These are phyloP conservation scores for Pachyuromys duprasi DNA, from an alignment of 2,797 vertebrate species.

Conservation along the genomic window DNA sequence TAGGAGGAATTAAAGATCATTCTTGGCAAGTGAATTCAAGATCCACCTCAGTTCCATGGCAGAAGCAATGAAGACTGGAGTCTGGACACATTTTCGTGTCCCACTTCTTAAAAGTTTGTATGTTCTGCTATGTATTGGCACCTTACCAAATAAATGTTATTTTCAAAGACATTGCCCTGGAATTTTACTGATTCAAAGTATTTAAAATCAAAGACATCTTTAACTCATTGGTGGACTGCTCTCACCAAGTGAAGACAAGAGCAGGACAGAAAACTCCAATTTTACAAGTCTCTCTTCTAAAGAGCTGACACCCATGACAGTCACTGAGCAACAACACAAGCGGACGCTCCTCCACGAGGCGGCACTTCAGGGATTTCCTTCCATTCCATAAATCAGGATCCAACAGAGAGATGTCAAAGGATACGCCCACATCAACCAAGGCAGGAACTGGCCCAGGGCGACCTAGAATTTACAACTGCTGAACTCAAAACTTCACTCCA, in stretches of 20 bases:
- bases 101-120: background rate
- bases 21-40: background rate
- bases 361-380: background rate
- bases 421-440: background rate
- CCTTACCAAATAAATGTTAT: slow-evolving; percentile 3
- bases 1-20: background rate
- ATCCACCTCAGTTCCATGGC: background rate
- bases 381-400: background rate
- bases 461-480: background rate
- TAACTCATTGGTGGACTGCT: background rate
- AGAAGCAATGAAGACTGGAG: background rate
- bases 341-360: background rate
- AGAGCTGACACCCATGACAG: background rate
- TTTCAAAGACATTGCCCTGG: background rate
- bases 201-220: slow-evolving; percentile 32
- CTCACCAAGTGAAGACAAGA: background rate
- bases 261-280: background rate
- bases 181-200: slow-evolving; percentile 24
- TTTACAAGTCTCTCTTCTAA: background rate
- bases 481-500: background rate
- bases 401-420: background rate
- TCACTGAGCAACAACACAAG: background rate
- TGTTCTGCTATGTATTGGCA: background rate
- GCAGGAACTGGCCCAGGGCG: background rate
- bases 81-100: background rate